A percentile compares a stretch with the other conserved stretches of the same genome.
phyloP scores from a whole-genome alignment of 2,888 invertebrate genomes.

The Drosophila kuntzei region DNA sequence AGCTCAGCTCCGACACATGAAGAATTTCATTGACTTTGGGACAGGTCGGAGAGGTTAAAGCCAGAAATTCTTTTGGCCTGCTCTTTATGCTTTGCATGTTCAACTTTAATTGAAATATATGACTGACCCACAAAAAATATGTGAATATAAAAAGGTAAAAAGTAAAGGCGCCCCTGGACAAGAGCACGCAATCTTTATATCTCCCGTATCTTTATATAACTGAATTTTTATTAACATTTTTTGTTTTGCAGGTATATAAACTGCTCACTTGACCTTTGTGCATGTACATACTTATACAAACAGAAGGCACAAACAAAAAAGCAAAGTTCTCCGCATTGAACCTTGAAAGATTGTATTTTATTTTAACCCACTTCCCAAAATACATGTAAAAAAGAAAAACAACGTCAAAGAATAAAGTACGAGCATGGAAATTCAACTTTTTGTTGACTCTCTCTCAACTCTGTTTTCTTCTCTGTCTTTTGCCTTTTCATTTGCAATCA shows the following conservation, averaged over 20 bases:
- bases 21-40: constrained; percentile 28
- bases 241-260: constrained; percentile 37
- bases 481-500: constrained; percentile 52
- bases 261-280: constrained; percentile 67
- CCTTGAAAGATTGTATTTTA: constrained; percentile 67
- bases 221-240: constrained; percentile 1
- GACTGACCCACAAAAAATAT: constrained; percentile 47
- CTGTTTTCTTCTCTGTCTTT: constrained; percentile 16
- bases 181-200: constrained; percentile 59
- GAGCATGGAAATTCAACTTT: constrained; percentile 35
- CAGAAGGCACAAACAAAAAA: constrained; percentile 19
- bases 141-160: constrained; percentile 14
- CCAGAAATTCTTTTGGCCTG: constrained; percentile 31
- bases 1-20: constrained; percentile 35
- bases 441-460: constrained; percentile 34
- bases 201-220: constrained; percentile 27
- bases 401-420: constrained; percentile 24
- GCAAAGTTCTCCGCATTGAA: constrained; percentile 56
- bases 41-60: constrained; percentile 26
- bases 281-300: constrained; percentile 31
- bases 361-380: constrained; percentile 63
- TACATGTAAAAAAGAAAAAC: constrained; percentile 15
- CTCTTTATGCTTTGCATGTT: constrained; percentile 65
- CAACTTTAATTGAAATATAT: constrained; percentile 76
- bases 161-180: constrained; percentile 25